Evolutionary conservation across 2,888 invertebrate species (phyloP).

Genomic region (Esperia sulphurella): DNA sequence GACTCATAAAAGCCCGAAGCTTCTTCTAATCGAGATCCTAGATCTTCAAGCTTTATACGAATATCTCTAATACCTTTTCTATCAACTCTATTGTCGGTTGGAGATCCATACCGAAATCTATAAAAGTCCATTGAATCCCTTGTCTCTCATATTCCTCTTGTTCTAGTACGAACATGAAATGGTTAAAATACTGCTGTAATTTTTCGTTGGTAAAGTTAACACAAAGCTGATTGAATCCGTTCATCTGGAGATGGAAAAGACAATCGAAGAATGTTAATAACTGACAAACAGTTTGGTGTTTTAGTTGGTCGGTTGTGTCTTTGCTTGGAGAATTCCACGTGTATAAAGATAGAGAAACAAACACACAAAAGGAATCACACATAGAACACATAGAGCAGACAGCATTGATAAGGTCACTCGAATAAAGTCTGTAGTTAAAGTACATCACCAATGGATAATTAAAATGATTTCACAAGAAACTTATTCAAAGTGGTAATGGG

Average conservation of each 20-base stretch:
- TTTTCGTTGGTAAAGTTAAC: slow-evolving; percentile 98
- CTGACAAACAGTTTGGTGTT: background rate
- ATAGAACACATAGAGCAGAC: slow-evolving; percentile 45
- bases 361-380: slow-evolving; percentile 37
- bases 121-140: slow-evolving; percentile 94
- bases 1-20: slow-evolving; percentile 54
- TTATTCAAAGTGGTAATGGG: slow-evolving; percentile 10
- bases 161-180: slow-evolving; percentile 97
- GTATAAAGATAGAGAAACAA: slow-evolving; percentile 30
- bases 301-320: background rate
- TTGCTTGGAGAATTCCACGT: slow-evolving; percentile 16
- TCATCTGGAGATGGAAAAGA: slow-evolving; percentile 83
- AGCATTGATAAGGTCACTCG: slow-evolving; percentile 61
- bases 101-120: slow-evolving; percentile 97
- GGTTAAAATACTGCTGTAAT: slow-evolving; percentile 97
- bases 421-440: slow-evolving; percentile 33
- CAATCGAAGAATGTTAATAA: slow-evolving; percentile 25
- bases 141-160: slow-evolving; percentile 97
- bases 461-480: background rate
- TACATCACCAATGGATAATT: slow-evolving; percentile 13
- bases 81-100: slow-evolving; percentile 94
- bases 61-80: slow-evolving; percentile 86
- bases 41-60: slow-evolving; percentile 44
- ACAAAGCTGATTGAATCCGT: slow-evolving; percentile 97
- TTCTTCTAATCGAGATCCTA: slow-evolving; percentile 47